These are phyloP conservation scores for Acronicta psi DNA, from an alignment of 2,888 invertebrate genomes.

Conservation along the genomic window DNA sequence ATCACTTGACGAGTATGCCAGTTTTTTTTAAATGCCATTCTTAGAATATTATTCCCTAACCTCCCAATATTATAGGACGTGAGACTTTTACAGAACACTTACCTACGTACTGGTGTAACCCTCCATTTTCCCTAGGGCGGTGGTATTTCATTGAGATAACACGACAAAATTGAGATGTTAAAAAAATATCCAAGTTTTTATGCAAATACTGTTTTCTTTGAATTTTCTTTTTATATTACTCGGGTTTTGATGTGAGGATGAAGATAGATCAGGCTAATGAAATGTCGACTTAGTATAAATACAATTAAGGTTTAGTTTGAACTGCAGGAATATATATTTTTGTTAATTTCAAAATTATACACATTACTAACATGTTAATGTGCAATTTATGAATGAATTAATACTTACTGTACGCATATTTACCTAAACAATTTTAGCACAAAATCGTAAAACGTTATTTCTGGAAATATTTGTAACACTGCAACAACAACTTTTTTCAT, in stretches of 20 bases:
- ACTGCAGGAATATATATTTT: too few species aligned
- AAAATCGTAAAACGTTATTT: conserved; percentile 1
- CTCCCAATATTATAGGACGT: too few species aligned
- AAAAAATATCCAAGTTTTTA: too few species aligned
- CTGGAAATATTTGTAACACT: conserved; percentile 22
- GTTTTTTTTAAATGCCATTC: too few species aligned
- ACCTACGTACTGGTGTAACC: too few species aligned
- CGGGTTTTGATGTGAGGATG: conserved; percentile 7
- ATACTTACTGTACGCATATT: conserved; percentile 26
- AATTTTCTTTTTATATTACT: conserved; percentile 16
- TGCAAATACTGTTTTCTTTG: neutral
- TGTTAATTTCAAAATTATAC: neutral
- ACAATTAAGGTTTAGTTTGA: neutral
- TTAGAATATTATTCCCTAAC: too few species aligned
- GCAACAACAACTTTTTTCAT: conserved; percentile 43
- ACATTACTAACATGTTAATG: neutral
- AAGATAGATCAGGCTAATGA: neutral
- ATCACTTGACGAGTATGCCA: too few species aligned
- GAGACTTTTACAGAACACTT: too few species aligned
- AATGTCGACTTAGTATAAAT: too few species aligned
- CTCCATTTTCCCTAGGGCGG: too few species aligned
- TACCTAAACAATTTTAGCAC: neutral
- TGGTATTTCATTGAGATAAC: too few species aligned
- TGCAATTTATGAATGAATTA: neutral
- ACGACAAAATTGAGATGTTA: too few species aligned